Percentiles rank a stretch among this genome's conserved stretches.
Evolutionary conservation across 1,140 invertebrate species (phyloP).

Genomic region (Drosophila persimilis): DNA sequence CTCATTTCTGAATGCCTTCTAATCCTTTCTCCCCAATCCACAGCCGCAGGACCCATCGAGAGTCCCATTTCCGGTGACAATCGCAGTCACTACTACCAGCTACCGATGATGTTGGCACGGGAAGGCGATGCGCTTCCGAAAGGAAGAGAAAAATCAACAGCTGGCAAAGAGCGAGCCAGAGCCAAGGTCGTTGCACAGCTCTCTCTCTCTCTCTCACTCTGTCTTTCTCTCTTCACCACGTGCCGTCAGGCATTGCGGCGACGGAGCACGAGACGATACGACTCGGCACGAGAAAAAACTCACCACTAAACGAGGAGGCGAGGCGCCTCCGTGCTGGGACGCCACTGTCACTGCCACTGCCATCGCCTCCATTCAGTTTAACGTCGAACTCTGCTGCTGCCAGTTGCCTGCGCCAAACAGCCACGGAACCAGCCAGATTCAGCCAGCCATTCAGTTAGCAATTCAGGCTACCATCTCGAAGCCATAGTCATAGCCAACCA

Average conservation of each 20-base stretch:
- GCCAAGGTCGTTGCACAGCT: slow-evolving; percentile 55
- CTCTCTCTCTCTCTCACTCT: slow-evolving; percentile 6
- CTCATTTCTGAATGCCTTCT: no score
- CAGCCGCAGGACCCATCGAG: slow-evolving; percentile 4
- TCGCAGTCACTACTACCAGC: slow-evolving; percentile 3
- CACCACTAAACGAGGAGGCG: slow-evolving; percentile 35
- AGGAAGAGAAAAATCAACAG: slow-evolving; percentile 64
- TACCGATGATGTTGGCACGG: no score
- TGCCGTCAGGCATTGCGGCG: neutral
- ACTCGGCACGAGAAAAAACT: slow-evolving; percentile 21
- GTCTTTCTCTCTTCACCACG: slow-evolving; percentile 41
- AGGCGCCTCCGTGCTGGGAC: no score
- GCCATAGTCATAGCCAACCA: no score
- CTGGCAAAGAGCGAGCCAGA: slow-evolving; percentile 59
- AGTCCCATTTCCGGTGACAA: slow-evolving; percentile 33
- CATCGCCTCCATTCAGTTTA: slow-evolving; percentile 59
- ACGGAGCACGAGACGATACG: neutral
- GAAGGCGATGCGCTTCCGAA: neutral
- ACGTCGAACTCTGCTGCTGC: slow-evolving; percentile 71
- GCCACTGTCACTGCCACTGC: slow-evolving; percentile 7
- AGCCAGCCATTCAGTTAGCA: slow-evolving; percentile 11
- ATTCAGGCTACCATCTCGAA: neutral
- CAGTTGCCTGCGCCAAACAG: slow-evolving; percentile 48
- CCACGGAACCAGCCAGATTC: slow-evolving; percentile 1
- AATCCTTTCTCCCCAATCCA: neutral